Percentiles rank a stretch among this genome's conserved stretches.
phyloP scores from a whole-genome alignment of 2,797 vertebrate species.

The Mormyrops boulengeri region DNA sequence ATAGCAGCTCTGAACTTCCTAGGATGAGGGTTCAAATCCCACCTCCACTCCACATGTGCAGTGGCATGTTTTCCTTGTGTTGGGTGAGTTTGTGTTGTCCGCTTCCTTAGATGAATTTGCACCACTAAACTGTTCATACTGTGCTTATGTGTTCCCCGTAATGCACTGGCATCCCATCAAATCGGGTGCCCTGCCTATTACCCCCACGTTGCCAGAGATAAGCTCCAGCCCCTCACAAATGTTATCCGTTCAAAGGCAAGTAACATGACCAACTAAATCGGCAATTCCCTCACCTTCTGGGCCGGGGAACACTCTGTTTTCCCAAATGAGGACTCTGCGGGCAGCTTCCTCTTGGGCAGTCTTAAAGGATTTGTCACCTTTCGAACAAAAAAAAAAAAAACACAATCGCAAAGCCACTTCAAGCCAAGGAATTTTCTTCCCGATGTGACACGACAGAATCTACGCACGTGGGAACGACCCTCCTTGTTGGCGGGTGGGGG shows the following conservation, averaged over 20 bases:
- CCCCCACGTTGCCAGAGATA: not conserved
- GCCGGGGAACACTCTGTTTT: conserved; percentile 50
- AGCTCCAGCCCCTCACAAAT: not conserved
- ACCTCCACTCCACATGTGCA: not conserved
- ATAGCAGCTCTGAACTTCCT: not conserved
- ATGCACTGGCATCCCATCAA: not conserved
- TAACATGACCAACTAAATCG: not conserved
- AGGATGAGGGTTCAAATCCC: not conserved
- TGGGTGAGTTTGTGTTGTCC: not conserved
- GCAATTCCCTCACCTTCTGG: not conserved
- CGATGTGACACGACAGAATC: not conserved
- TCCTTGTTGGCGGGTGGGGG: not conserved
- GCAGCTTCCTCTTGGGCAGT: conserved; percentile 53
- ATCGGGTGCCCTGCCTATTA: not conserved
- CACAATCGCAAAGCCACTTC: not conserved
- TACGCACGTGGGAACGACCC: not conserved
- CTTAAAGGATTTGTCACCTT: conserved; percentile 49
- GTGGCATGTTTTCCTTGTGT: no score
- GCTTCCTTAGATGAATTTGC: not conserved
- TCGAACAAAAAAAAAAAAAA: not conserved
- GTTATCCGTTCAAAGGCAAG: not conserved
- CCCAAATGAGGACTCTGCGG: conserved; percentile 17
- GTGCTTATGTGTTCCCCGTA: not conserved
- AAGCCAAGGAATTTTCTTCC: not conserved
- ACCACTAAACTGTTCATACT: not conserved